A percentile compares a stretch with the other conserved stretches of the same genome.
These are phyloP conservation scores for Ceyx melanurus DNA, from an alignment of 2,113 vertebrate species.

Conservation along the genomic window DNA sequence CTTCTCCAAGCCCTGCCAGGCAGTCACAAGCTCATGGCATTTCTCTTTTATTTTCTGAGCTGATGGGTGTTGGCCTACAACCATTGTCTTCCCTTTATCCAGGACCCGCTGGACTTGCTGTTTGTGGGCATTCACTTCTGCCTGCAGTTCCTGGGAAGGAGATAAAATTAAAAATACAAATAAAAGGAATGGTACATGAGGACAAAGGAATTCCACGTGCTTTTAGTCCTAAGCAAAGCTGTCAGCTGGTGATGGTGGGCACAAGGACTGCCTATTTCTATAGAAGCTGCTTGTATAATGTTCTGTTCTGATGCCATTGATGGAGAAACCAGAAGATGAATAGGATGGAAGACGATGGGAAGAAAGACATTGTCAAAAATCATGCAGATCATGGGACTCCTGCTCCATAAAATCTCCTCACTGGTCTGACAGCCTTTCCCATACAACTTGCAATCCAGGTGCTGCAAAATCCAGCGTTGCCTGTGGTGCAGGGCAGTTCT, in stretches of 20 bases:
- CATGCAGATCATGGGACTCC: neutral
- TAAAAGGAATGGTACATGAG: neutral
- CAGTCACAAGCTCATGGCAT: constrained; percentile 73
- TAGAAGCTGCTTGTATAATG: neutral
- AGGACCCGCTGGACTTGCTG: constrained; percentile 78
- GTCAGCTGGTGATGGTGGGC: neutral
- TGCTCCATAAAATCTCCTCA: neutral
- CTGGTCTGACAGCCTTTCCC: fast-evolving
- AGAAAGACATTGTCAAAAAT: neutral
- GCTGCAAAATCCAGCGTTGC: neutral
- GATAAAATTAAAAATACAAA: neutral
- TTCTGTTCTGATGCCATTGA: neutral
- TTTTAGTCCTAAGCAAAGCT: neutral
- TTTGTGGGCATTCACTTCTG: constrained; percentile 80
- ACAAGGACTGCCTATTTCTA: neutral
- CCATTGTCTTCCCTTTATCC: constrained; percentile 76
- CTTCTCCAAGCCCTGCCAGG: constrained; percentile 83
- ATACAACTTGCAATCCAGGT: neutral
- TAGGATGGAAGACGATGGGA: neutral
- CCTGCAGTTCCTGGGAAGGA: constrained; percentile 78
- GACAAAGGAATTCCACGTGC: neutral
- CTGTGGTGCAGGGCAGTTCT: neutral
- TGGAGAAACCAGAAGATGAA: neutral
- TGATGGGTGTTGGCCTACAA: constrained; percentile 67
- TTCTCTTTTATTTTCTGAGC: constrained; percentile 72